Percentiles rank a stretch among this genome's conserved stretches.
Conservation (phyloP, 2,113 vertebrate species). For the Erythrolamprus reginae region DNA sequence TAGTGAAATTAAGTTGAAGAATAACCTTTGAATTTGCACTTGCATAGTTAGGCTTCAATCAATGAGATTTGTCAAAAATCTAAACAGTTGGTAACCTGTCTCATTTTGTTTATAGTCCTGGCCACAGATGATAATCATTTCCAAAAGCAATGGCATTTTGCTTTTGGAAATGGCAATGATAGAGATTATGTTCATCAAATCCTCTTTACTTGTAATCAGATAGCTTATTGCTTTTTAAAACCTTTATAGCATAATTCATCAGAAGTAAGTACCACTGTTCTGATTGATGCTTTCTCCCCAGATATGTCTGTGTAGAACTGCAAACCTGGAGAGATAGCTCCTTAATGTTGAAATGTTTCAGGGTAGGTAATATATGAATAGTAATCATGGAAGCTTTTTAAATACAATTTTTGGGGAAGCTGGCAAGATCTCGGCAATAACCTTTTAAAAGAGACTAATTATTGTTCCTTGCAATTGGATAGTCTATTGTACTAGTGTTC, state of each 20-base stretch:
- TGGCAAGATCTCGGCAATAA: slow-evolving; percentile 13
- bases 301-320: not conserved
- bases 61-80: not conserved
- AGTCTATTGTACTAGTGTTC: slow-evolving; percentile 3
- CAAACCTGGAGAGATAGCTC: not conserved
- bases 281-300: not conserved
- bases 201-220: slow-evolving; percentile 7
- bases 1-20: not conserved
- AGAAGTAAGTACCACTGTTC: not conserved
- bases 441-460: not conserved
- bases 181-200: not conserved
- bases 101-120: not conserved
- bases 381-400: slow-evolving; percentile 9
- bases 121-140: too few relatives aligned
- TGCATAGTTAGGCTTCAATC: not conserved
- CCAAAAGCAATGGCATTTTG: too few relatives aligned
- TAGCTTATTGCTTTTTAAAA: not conserved
- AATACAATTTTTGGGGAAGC: not conserved
- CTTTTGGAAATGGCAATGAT: not conserved
- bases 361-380: not conserved
- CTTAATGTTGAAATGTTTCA: not conserved
- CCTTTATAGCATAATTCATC: not conserved
- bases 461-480: slow-evolving; percentile 19
- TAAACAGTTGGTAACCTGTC: not conserved
- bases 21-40: not conserved